phyloP scores from a whole-genome alignment of 2,113 vertebrate species.

The Nesoenas mayeri region DNA sequence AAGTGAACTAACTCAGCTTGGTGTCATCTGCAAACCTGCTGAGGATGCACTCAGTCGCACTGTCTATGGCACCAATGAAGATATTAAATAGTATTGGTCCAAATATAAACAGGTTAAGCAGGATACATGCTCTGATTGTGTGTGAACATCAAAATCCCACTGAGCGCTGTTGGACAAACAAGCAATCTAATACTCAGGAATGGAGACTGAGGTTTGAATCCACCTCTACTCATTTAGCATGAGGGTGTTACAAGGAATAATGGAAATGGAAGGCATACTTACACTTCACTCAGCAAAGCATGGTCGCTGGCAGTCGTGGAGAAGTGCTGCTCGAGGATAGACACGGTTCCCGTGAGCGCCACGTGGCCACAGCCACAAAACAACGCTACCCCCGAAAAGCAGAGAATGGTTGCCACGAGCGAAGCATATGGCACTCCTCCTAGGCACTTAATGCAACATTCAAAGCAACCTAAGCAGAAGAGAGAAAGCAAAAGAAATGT shows the following conservation, averaged over 20 bases:
- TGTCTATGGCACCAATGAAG: not conserved
- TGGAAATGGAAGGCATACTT: constrained; percentile 70
- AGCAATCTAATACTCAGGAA: not conserved
- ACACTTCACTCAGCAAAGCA: constrained; percentile 91
- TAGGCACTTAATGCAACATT: constrained; percentile 99
- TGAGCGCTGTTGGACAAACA: not conserved
- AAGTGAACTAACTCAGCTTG: not conserved
- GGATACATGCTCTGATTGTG: not conserved
- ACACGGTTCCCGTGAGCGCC: constrained; percentile 89
- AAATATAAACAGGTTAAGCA: not conserved
- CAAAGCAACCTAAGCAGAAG: constrained; percentile 90
- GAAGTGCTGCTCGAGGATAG: constrained; percentile 92
- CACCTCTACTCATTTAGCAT: not conserved
- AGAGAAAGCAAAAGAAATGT: constrained; percentile 14
- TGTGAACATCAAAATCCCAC: not conserved
- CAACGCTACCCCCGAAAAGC: constrained; percentile 96
- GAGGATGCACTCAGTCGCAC: not conserved
- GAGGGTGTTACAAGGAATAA: not conserved
- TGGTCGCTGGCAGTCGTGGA: constrained; percentile 87
- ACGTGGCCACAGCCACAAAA: constrained; percentile 97
- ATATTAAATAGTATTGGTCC: not conserved
- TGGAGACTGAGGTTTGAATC: not conserved
- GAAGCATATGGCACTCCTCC: constrained; percentile 98
- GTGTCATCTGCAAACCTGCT: not conserved
- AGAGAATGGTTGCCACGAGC: constrained; percentile 96